These are phyloP conservation scores for Glaucopsyche alexis DNA, from an alignment of 2,888 invertebrate genomes.

Conservation along the genomic window DNA sequence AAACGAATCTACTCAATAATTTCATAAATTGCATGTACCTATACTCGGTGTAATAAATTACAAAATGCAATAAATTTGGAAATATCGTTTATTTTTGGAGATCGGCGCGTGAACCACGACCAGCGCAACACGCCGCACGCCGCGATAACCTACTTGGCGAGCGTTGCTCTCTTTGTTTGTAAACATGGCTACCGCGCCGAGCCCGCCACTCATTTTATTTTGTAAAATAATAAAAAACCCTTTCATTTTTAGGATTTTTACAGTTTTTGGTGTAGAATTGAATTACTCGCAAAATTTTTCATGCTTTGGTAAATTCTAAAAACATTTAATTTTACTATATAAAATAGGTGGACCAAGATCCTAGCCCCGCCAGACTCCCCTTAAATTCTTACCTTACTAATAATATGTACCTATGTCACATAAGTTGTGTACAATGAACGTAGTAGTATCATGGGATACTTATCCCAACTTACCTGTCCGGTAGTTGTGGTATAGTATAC, in stretches of 20 bases:
- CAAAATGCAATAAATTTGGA: constrained; percentile 27
- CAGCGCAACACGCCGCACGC: constrained; percentile 62
- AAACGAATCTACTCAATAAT: constrained; percentile 13
- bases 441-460: no score
- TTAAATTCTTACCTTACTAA: no score
- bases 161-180: constrained; percentile 80
- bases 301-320: no score
- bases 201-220: constrained; percentile 44
- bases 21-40: constrained; percentile 11
- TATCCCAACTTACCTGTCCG: no score
- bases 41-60: neutral
- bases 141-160: constrained; percentile 76
- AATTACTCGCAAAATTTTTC: no score
- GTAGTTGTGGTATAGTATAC: no score
- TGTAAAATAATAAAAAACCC: neutral
- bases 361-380: no score
- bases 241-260: neutral
- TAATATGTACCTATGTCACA: no score
- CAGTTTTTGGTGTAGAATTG: neutral
- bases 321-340: no score
- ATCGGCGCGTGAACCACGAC: constrained; percentile 60
- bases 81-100: constrained; percentile 37
- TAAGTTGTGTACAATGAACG: no score
- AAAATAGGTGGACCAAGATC: no score
- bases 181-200: constrained; percentile 69